These are phyloP conservation scores for Stegodyphus dumicola DNA, from an alignment of 1,140 invertebrate genomes.

Conservation along the genomic window DNA sequence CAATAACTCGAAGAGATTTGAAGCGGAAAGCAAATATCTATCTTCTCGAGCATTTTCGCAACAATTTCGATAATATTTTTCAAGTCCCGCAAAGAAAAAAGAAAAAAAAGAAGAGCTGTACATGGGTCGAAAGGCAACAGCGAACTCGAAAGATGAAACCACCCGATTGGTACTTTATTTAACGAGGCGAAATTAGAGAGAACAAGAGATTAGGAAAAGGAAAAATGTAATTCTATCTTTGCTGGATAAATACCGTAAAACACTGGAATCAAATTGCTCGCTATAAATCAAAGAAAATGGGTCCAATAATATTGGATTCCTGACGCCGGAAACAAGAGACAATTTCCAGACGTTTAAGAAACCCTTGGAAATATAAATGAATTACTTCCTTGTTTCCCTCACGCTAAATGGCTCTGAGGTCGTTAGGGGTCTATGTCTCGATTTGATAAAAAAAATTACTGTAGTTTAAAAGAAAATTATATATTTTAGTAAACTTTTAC, in stretches of 20 bases:
- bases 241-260: conserved; percentile 50
- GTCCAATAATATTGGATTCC: conserved; percentile 51
- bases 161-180: conserved; percentile 44
- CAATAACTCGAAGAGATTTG: too few species aligned
- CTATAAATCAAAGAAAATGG: conserved; percentile 60
- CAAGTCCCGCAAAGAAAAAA: too few species aligned
- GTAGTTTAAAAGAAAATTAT: too few species aligned
- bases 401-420: background rate
- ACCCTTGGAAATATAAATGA: conserved; percentile 2
- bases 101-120: background rate
- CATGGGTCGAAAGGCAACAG: background rate
- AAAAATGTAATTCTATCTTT: conserved; percentile 47
- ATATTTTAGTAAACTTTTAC: too few species aligned
- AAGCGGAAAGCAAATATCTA: too few species aligned
- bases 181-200: conserved; percentile 53
- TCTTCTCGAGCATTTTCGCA: too few species aligned
- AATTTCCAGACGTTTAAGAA: conserved; percentile 51
- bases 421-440: background rate
- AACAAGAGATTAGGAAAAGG: conserved; percentile 21
- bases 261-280: conserved; percentile 51
- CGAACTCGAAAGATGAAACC: conserved; percentile 16
- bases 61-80: too few species aligned
- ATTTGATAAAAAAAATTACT: too few species aligned
- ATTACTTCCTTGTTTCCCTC: background rate
- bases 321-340: conserved; percentile 40